Evolutionary conservation across 2,797 vertebrate genomes (phyloP).

Genomic region (Mormyrus proboscirostris): DNA sequence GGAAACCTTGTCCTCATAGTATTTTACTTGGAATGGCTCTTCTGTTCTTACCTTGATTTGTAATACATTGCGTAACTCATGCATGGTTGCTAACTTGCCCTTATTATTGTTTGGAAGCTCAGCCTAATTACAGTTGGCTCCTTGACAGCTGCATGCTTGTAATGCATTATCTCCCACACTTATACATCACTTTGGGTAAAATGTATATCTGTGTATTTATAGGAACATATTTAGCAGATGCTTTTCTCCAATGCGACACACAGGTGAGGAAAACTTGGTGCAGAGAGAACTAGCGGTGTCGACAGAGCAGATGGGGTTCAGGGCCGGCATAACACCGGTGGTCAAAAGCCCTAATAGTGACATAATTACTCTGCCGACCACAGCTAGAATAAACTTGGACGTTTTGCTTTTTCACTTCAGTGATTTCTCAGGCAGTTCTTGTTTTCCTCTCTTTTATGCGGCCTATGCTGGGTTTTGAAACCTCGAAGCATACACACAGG

Average conservation of each 20-base stretch:
- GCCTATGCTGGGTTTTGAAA: neutral
- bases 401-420: neutral
- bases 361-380: neutral
- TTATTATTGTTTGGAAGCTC: neutral
- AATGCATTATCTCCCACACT: neutral
- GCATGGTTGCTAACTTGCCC: neutral
- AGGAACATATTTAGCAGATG: neutral
- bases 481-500: neutral
- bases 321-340: neutral
- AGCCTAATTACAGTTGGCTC: neutral
- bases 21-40: neutral
- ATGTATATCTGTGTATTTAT: neutral
- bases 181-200: neutral
- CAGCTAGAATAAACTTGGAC: neutral
- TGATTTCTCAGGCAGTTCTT: neutral
- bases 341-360: neutral
- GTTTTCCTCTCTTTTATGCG: neutral
- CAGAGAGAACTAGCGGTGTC: neutral
- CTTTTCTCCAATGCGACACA: neutral
- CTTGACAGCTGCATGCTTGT: neutral
- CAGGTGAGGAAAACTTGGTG: neutral
- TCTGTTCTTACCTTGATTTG: neutral
- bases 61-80: neutral
- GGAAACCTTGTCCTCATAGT: neutral
- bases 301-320: neutral